Conservation (phyloP, 2,113 vertebrate genomes). For the Tachysurus fulvidraco region DNA sequence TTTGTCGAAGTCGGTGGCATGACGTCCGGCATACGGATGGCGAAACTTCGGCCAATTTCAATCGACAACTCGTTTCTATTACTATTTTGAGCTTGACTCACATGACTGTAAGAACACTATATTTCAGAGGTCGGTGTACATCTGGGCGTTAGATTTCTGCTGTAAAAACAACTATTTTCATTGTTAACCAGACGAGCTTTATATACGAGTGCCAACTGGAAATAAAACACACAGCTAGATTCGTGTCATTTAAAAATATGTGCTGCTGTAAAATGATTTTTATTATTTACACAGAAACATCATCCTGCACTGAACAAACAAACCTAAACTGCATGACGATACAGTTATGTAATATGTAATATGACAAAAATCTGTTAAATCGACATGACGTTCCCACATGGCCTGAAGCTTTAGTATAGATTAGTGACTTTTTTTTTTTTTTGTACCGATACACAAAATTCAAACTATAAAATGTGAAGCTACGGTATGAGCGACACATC, state of each 20-base stretch:
- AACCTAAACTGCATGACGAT: neutral
- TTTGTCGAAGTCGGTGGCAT: neutral
- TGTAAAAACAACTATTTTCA: neutral
- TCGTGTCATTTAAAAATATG: neutral
- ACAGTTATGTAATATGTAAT: neutral
- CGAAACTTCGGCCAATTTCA: neutral
- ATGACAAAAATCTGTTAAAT: neutral
- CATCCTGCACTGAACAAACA: neutral
- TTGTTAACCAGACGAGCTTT: too few species aligned
- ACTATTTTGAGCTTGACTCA: conserved; percentile 13
- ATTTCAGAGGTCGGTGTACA: conserved; percentile 1
- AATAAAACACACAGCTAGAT: neutral
- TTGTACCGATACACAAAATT: neutral
- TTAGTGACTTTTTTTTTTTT: neutral
- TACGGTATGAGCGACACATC: neutral
- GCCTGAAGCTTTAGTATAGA: neutral
- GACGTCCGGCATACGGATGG: neutral
- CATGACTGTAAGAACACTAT: neutral
- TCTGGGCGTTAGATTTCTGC: conserved; percentile 1
- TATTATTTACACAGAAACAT: neutral
- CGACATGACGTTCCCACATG: neutral
- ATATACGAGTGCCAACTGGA: too few species aligned
- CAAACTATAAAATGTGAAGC: neutral
- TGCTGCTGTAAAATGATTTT: neutral
- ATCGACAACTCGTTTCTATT: neutral